These are phyloP conservation scores for Branchellion lobata DNA, from an alignment of 2,888 invertebrate species.

Conservation along the genomic window DNA sequence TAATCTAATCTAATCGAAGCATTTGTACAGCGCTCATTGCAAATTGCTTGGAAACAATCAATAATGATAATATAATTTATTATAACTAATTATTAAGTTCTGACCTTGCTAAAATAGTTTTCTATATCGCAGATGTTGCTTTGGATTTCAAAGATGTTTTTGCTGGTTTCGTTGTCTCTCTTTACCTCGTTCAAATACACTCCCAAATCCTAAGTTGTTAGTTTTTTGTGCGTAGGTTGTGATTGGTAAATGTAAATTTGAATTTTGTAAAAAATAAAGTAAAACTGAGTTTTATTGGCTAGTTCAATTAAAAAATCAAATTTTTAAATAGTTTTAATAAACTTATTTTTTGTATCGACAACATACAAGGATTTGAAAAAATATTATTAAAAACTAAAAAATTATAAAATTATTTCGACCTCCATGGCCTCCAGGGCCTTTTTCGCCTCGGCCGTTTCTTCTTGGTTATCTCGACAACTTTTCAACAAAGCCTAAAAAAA, in stretches of 20 bases:
- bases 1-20: not conserved
- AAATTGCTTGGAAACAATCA: no score
- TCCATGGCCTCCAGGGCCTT: slow-evolving; percentile 6
- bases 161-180: slow-evolving; percentile 43
- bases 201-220: slow-evolving; percentile 34
- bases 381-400: no score
- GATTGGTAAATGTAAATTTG: no score
- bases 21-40: no score
- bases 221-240: not conserved
- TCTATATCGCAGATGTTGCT: slow-evolving; percentile 12
- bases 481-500: slow-evolving; percentile 34
- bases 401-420: no score
- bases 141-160: slow-evolving; percentile 39
- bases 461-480: slow-evolving; percentile 3
- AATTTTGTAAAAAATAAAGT: no score
- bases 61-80: not conserved
- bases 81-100: no score
- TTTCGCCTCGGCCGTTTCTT: slow-evolving; percentile 4
- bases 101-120: not conserved
- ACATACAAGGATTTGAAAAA: no score
- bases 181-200: slow-evolving; percentile 47
- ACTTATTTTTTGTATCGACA: no score
- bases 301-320: no score
- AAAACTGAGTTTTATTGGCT: no score
- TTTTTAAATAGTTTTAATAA: no score